Base-by-base conservation (phyloP, 2,888 invertebrate species). In the Pristionchus entomophagus region DNA sequence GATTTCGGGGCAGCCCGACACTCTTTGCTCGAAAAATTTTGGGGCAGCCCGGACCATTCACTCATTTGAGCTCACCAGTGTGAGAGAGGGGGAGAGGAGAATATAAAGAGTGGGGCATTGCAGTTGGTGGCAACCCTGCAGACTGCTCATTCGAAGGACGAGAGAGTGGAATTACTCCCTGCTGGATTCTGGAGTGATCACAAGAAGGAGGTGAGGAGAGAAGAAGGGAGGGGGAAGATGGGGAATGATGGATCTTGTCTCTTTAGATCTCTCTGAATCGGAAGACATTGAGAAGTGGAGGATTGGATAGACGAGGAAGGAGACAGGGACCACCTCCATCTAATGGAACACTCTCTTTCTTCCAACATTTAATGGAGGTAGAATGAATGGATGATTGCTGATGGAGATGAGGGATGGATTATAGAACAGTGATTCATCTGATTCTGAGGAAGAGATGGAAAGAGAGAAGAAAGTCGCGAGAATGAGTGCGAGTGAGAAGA, bases 101-200 rank as follows among this genome's bases (percentile, higher is more conserved):
- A 59, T 22, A 26, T 22, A 59, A 8, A 19, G 14, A 59, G 17
- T 56, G 19, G 12, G 56, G 19, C 32, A 82, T 83, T 62, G 4
- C 32, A 84, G 87, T 95, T 95, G 59, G 96, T 97, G 4, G 95
- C 95, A n/a, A 95, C 97, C 22, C 94, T 97, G 8, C 95, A 96
- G 86, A 96, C 96, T 90, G 95, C 98, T 87, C 96, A 98, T 94
- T 96, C 96, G 26, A 95, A 98, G 35, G 98, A 99, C 95, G 95
- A 96, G 41, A 95, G 98, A 41, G 95, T 96, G 83, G 95, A 95
- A 81, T 96, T 96, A 92, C 96, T 96, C 91, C 96, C 96, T 0
- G 95, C 95, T 1, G 95, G 95, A 0, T 96, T 96, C 91, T 96
- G 96, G 96, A 88, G 86, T 17, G 87, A 88, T 49, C 90, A 90